Evolutionary conservation across 1,140 invertebrate genomes (phyloP), one percentile per base, ranked within the genome.

Genomic region (Aplysia californica): DNA sequence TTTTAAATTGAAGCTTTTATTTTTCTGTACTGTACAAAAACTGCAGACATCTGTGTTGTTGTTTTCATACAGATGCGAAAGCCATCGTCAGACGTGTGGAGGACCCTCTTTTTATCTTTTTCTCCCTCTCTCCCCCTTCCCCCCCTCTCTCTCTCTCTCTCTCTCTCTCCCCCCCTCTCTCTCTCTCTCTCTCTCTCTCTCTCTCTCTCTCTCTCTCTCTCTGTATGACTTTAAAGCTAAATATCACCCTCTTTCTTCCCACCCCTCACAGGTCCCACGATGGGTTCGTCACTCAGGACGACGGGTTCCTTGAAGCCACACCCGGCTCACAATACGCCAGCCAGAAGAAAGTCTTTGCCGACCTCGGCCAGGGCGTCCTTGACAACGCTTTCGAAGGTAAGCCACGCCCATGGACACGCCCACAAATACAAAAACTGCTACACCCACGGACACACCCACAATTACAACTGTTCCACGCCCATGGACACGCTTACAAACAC

Each of bases 371-470:
- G 76, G 91, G 90, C 26, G 90, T 94, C 10, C 79, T 94, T 15
- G 87, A 92, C 58, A 93, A 94, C 88, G 93, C 93, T 6, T 93
- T 92, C 91, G 90, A 92, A 82, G 93, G 93, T 80, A 90, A 91
- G 82, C 26, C n/a, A n/a, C n/a, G n/a, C n/a, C n/a, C n/a, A n/a
- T n/a, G n/a, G n/a, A n/a, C n/a, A n/a, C n/a, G n/a, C n/a, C n/a
- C n/a, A n/a, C n/a, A n/a, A n/a, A n/a, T n/a, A n/a, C n/a, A n/a
- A n/a, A n/a, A n/a, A n/a, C n/a, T n/a, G n/a, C n/a, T n/a, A n/a
- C n/a, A n/a, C n/a, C n/a, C n/a, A n/a, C n/a, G n/a, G n/a, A n/a
- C n/a, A n/a, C n/a, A n/a, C n/a, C n/a, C n/a, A n/a, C n/a, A n/a
- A n/a, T n/a, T n/a, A n/a, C n/a, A n/a, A n/a, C n/a, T n/a, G n/a